Conservation (phyloP, 2,113 vertebrate genomes). For the Mirounga angustirostris region DNA sequence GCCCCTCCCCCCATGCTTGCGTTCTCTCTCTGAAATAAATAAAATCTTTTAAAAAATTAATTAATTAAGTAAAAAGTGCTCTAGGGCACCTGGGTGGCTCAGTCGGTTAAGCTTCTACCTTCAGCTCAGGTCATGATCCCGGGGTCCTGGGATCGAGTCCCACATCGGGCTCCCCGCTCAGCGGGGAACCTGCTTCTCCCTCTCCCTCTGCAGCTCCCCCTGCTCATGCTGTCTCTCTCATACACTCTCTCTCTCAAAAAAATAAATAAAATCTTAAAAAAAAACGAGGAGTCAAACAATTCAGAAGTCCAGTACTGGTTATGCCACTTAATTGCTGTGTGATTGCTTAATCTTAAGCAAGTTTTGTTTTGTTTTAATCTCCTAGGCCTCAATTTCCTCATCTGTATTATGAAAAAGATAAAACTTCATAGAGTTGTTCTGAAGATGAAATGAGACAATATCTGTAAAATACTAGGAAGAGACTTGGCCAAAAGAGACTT, state of each 20-base stretch:
- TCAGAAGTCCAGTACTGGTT: not conserved
- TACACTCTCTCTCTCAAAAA: not conserved
- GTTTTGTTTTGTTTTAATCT: not conserved
- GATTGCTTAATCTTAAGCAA: not conserved
- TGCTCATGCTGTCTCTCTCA: too few relatives aligned
- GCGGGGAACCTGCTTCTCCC: not conserved
- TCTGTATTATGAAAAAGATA: slow-evolving; percentile 10
- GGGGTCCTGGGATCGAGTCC: not conserved
- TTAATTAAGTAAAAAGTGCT: too few relatives aligned
- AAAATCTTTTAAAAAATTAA: too few relatives aligned
- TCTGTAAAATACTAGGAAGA: not conserved
- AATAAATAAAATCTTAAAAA: not conserved
- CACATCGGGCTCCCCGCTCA: not conserved
- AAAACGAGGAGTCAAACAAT: not conserved
- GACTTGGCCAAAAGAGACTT: not conserved
- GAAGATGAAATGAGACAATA: not conserved
- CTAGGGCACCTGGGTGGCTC: not conserved
- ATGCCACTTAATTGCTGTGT: not conserved
- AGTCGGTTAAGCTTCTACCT: not conserved
- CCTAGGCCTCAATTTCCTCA: not conserved
- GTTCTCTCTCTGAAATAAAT: too few relatives aligned
- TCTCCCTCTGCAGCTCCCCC: not conserved
- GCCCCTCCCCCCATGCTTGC: too few relatives aligned
- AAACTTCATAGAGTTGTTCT: not conserved
- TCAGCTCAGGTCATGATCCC: not conserved